phyloP scores from a whole-genome alignment of 2,113 vertebrate species.

The Rhodinocichla rosea region DNA sequence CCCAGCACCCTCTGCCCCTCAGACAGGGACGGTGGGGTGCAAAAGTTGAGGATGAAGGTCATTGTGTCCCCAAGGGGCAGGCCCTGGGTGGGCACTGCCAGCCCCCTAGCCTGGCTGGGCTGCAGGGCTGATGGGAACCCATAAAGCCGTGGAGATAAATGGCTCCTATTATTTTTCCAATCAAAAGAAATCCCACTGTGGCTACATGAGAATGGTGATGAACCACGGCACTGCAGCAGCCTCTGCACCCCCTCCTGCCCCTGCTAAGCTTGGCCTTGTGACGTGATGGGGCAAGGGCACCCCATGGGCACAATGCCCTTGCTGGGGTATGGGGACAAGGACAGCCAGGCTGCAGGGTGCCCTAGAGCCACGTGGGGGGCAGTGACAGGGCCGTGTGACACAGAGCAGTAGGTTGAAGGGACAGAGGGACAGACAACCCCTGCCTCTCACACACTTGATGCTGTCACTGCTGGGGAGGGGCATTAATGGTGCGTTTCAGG shows the following conservation, averaged over 20 bases:
- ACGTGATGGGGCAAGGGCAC: no score
- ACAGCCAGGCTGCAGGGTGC: no score
- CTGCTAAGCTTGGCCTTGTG: conserved; percentile 55
- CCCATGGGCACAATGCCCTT: accelerated
- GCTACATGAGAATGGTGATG: conserved; percentile 87
- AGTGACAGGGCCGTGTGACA: accelerated
- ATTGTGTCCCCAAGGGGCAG: accelerated
- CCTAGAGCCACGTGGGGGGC: not conserved
- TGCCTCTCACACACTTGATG: not conserved
- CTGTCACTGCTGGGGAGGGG: not conserved
- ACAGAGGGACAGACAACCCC: not conserved
- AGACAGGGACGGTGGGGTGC: not conserved
- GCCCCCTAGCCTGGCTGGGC: not conserved
- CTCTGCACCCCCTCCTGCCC: not conserved
- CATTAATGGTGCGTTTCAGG: accelerated
- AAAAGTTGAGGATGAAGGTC: not conserved
- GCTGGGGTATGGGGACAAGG: not conserved
- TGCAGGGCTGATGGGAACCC: conserved; percentile 50
- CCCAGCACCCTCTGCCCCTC: no score
- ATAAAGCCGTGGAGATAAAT: conserved; percentile 88
- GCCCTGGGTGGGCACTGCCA: not conserved
- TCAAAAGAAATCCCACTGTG: conserved; percentile 85
- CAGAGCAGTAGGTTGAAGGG: not conserved
- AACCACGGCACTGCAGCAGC: conserved; percentile 76
- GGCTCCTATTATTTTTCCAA: conserved; percentile 91